These are phyloP conservation scores for Donacobius atricapilla DNA, from an alignment of 2,113 vertebrate species.

Conservation along the genomic window DNA sequence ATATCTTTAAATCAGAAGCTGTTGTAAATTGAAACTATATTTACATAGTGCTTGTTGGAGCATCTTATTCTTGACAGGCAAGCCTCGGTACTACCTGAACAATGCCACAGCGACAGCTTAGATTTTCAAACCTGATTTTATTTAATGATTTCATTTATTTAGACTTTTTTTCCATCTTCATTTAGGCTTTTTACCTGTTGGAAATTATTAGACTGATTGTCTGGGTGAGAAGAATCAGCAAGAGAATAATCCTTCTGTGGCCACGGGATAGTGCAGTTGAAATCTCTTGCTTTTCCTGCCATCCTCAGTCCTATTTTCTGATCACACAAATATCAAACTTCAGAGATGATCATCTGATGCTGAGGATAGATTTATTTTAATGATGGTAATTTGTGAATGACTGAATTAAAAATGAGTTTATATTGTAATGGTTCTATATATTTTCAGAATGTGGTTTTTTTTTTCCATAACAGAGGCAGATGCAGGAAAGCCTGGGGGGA, in stretches of 20 bases:
- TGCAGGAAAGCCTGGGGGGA: not conserved
- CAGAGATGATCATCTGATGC: not conserved
- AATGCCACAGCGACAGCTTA: not conserved
- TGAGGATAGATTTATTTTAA: not conserved
- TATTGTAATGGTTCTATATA: not conserved
- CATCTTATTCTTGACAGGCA: not conserved
- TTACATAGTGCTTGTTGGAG: not conserved
- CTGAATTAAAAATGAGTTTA: not conserved
- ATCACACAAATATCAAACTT: not conserved
- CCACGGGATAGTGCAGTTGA: not conserved
- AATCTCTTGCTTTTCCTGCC: not conserved
- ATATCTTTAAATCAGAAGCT: not conserved
- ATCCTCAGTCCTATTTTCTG: not conserved
- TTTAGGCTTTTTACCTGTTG: not conserved
- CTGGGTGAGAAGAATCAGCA: not conserved
- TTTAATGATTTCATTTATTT: not conserved
- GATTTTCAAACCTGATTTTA: not conserved
- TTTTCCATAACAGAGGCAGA: not conserved
- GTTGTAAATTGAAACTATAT: not conserved
- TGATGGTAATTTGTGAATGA: not conserved
- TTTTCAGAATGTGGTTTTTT: not conserved
- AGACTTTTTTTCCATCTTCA: not conserved
- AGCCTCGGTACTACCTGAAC: not conserved
- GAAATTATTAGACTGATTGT: not conserved
- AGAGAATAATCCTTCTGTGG: not conserved